Base-by-base conservation (phyloP, 2,113 vertebrate species). In the Varanus salvator region DNA sequence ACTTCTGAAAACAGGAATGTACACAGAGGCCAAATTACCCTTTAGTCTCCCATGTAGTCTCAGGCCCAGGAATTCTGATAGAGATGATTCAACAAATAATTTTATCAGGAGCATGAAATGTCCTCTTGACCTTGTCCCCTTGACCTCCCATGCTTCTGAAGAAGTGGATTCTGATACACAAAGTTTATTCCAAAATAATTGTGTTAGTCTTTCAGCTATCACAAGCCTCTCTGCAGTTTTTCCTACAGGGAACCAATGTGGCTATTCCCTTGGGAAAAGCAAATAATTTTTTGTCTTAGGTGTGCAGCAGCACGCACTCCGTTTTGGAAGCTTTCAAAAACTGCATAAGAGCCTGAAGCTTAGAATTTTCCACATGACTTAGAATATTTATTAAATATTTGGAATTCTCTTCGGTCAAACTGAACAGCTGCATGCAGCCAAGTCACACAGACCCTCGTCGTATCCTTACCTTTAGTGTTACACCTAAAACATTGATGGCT, bases 401-500 rank as follows among this genome's bases (percentile, higher is more conserved):
- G 15, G 83, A 76, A 74, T 29, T 60, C 68, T 60, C 31, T 60
- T 74, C 50, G 34, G 31, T 76, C 12, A 8, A 71, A 85, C 83
- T 34, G 68, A 31, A 87, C 60, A 85, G 83, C 9, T 80, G 11
- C 15, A 48, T 2, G 12, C 64, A 89, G 23, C 84, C 25, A 85
- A 80, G 52, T 4, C 52, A 78, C 54, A 76, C 52, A 86, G 84
- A 89, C 75, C 27, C 69, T 1, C 0, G 38, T 31, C 71, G 48
- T 7, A 91, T 52, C 15, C 87, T 94, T 97, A 99, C 99, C 98
- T 99, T 99, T 93, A 99, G 96, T 25, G 99, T 99, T 93, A 99
- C 99, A 75, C 99, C 99, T 91, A 99, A 97, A 92, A 99, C 98
- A 83, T 99, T 99, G 96, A 99, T 95, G 75, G 98, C 99, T 84